phyloP scores from a whole-genome alignment of 1,140 invertebrate species.

The Drosophila lini region DNA sequence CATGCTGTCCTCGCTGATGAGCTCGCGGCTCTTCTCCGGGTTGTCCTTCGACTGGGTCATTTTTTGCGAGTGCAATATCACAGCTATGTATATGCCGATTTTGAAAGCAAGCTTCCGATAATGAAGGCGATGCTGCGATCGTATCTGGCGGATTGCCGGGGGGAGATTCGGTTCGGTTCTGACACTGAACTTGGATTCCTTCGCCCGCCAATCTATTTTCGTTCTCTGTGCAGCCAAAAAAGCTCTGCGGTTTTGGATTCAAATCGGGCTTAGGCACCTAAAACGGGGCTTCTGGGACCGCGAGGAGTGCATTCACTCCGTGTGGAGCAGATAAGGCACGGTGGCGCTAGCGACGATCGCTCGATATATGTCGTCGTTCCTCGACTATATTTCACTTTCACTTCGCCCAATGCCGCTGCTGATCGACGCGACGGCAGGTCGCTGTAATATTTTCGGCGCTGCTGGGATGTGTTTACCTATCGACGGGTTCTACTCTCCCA shows the following conservation, averaged over 20 bases:
- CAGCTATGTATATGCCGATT: slow-evolving; percentile 21
- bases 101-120: neutral
- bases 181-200: slow-evolving; percentile 53
- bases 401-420: slow-evolving; percentile 14
- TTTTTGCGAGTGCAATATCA: slow-evolving; percentile 44
- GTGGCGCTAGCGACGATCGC: neutral
- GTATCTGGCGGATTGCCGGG: slow-evolving; percentile 20
- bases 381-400: slow-evolving; percentile 32
- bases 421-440: slow-evolving; percentile 7
- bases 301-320: slow-evolving; percentile 63
- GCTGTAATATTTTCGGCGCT: slow-evolving; percentile 7
- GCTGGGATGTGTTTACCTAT: slow-evolving; percentile 39
- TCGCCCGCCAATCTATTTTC: slow-evolving; percentile 35
- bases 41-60: slow-evolving; percentile 70
- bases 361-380: slow-evolving; percentile 15
- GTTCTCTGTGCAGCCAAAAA: neutral
- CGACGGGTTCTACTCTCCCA: slow-evolving; percentile 37
- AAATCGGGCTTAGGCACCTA: slow-evolving; percentile 21
- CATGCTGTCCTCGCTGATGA: slow-evolving; percentile 74
- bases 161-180: slow-evolving; percentile 16
- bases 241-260: slow-evolving; percentile 1
- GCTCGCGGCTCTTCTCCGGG: slow-evolving; percentile 64
- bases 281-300: neutral
- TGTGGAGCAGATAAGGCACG: slow-evolving; percentile 32
- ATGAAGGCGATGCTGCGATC: neutral